Conservation (phyloP, 37 sponge, comb jelly and placozoan species). For the Axinella damicornis region DNA sequence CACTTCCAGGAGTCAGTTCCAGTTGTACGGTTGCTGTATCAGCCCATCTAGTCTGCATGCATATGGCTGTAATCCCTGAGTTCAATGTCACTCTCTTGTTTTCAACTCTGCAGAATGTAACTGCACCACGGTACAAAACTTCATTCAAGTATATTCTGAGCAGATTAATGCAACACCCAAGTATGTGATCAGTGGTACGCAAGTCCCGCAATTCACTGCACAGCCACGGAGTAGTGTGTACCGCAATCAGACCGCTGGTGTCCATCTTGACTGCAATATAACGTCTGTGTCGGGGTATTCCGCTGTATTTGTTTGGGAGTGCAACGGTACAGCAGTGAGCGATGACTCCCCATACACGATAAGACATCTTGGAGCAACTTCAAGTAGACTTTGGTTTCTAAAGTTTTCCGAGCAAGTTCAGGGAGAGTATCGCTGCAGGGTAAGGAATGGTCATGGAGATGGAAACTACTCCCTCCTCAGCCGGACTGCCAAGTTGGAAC, state of each 20-base stretch:
- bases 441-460: background rate
- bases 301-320: background rate
- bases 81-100: no score
- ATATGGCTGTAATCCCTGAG: no score
- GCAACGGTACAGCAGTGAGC: background rate
- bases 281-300: background rate
- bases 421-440: constrained; percentile 6
- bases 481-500: background rate
- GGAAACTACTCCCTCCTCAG: background rate
- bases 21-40: no score
- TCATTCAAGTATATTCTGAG: no score
- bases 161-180: background rate
- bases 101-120: no score
- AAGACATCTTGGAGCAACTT: background rate
- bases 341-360: background rate
- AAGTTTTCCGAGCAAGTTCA: background rate
- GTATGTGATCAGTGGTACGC: background rate
- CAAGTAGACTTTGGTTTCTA: background rate
- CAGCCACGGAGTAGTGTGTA: background rate
- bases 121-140: no score
- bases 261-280: background rate
- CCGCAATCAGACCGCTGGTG: background rate
- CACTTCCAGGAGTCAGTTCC: no score
- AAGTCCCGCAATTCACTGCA: background rate
- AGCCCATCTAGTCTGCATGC: no score